Evolutionary conservation across 2,797 vertebrate species (phyloP).

Genomic region (Paedocypris micromegethes): DNA sequence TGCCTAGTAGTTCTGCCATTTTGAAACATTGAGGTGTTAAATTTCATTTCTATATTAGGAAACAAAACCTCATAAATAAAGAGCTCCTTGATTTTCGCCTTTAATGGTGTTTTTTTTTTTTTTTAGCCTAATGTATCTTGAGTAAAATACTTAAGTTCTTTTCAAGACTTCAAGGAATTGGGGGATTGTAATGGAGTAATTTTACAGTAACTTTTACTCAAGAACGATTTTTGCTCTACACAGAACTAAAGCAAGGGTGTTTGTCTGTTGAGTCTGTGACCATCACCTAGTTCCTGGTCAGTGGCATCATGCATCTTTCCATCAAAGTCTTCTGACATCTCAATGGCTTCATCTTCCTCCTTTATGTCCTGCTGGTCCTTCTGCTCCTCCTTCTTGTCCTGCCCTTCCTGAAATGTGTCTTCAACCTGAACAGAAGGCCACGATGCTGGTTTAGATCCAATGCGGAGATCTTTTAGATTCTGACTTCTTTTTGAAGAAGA

Average conservation of each 20-base stretch:
- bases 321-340: constrained; percentile 98
- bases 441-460: background rate
- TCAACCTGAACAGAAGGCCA: constrained; percentile 75
- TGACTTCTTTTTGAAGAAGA: background rate
- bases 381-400: constrained; percentile 83
- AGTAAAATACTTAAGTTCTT: too few species aligned
- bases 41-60: too few species aligned
- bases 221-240: too few species aligned
- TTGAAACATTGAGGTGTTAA: too few species aligned
- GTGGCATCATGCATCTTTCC: constrained; percentile 88
- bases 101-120: too few species aligned
- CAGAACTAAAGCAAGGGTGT: background rate
- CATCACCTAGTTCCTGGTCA: constrained; percentile 74
- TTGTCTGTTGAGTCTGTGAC: background rate
- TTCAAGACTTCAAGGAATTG: too few species aligned
- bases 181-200: too few species aligned
- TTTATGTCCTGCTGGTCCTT: constrained; percentile 80
- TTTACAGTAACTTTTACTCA: too few species aligned
- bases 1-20: too few species aligned
- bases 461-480: background rate
- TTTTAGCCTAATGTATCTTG: too few species aligned
- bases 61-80: too few species aligned
- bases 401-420: constrained; percentile 81
- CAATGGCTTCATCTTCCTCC: constrained; percentile 90
- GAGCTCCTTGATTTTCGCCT: too few species aligned